Base-by-base conservation (phyloP, 1,140 invertebrate species). In the Drosophila equinoxialis region DNA sequence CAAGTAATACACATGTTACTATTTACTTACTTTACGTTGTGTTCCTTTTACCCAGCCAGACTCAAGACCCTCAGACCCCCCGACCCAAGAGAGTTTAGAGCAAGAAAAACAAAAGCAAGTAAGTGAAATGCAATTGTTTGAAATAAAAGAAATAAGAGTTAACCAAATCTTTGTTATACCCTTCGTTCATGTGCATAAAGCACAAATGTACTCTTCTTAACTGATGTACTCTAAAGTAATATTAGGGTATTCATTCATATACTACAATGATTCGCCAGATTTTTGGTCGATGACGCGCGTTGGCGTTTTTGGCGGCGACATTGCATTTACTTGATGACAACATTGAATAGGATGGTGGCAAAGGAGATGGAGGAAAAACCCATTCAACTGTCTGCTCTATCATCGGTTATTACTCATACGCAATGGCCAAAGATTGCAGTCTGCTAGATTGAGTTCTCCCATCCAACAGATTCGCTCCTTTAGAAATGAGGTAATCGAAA, bases 1-100 rank as follows among this genome's bases (percentile, higher is more conserved):
- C 83, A 86, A 86, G 83, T 83, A 87, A 86, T 83, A 80, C 83
- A 87, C 84, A 87, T 87, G 83, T 87, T 80, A 87, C 83, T 89
- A 87, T 87, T 87, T 87, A 87, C 83, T 87, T 87, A 87, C 83
- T 87, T 87, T 77, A 77, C 84, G 72, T 86, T 79, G 72, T 86
- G 76, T 80, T 77, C 65, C 62, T 67, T 70, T 45, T 37, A 51
- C 51, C 37, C 37, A 39, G 11, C 37, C 37, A 39, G 10, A 30
- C 30, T 30, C 30, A 37, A 37, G 35, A 10, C 35, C 35, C 30
- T 30, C 10, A 13, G 37, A 39, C 11, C 65, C 37, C 55, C 26
- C 5, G 23, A 20, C 20, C 20, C 39, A 6, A 37, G 10, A 0
- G 23, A 61, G 17, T 37, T 8, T 10, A 5, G 11, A 10, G 17